phyloP scores from a whole-genome alignment of 37 sponge, comb jelly and placozoan species.

The Amphimedon queenslandica region DNA sequence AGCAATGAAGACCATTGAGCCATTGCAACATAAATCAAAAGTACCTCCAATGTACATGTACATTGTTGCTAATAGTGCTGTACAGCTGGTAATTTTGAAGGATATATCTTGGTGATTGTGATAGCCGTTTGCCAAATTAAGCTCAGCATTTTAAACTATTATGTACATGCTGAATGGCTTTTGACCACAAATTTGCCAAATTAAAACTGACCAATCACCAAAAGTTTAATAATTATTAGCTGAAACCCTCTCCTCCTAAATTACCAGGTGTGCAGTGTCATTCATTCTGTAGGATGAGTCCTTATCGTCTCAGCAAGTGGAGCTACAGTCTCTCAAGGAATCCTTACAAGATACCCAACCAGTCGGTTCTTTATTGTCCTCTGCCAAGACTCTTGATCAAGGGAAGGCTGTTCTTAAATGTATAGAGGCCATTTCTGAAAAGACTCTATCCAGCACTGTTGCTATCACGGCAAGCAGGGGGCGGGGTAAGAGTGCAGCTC shows the following conservation, averaged over 20 bases:
- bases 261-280: no score
- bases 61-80: neutral
- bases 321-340: constrained; percentile 67
- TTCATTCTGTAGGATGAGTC: no score
- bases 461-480: constrained; percentile 96
- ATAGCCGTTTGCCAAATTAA: no score
- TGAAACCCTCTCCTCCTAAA: no score
- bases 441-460: constrained; percentile 82
- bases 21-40: neutral
- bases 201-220: no score
- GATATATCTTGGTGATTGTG: no score
- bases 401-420: constrained; percentile 87
- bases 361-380: constrained; percentile 62
- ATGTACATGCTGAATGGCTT: no score
- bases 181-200: no score
- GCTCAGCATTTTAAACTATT: no score
- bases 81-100: neutral
- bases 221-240: no score
- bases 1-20: constrained; percentile 30
- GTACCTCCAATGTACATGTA: no score
- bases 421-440: constrained; percentile 92
- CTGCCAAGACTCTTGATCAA: constrained; percentile 85
- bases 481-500: constrained; percentile 93
- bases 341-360: constrained; percentile 90
- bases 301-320: constrained; percentile 1